Evolutionary conservation across 1,140 invertebrate species (phyloP), one percentile per base, ranked within the genome.

Genomic region (Panulirus ornatus): DNA sequence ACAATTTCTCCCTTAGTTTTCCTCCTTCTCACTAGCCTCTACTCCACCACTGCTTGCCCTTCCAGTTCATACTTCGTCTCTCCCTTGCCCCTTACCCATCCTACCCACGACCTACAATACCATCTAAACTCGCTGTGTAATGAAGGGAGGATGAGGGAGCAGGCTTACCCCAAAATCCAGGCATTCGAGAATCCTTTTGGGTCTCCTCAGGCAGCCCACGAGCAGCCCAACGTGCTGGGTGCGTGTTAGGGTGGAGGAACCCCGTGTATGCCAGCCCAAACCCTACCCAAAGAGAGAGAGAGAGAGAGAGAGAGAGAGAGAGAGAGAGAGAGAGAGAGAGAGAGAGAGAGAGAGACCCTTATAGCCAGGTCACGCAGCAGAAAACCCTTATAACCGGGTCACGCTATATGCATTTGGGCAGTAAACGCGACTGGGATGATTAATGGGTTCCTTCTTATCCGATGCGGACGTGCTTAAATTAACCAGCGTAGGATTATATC

Each of bases 371-470:
- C 70, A 73, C 70, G 70, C 27, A 11, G n/a, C n/a, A n/a, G n/a
- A n/a, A n/a, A n/a, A n/a, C n/a, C n/a, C n/a, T 11, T 58, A 47
- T 47, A 22, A 58, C 14, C 54, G 0, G 54, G 54, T 58, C 22
- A 11, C 19, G 70, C 30, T 79, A 27, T 51, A 51, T 51, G 76
- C 38, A 51, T 44, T 30, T 44, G 8, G 76, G 5, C 44, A 79
- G 42, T 79, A 27, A 51, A 79, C 30, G 44, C 27, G 44, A 44
- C n/a, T 14, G 44, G n/a, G 44, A 30, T 79, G 76, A 79, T 34
- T 79, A 79, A 79, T 79, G 76, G n/a, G 44, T 2, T 27, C 22
- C 76, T 79, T 79, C 76, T 79, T 79, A 79, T 47, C 76, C 76
- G 76, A 47, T 51, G 76, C 51, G 51, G 76, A 47, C 76, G 44